Base-by-base conservation (phyloP, 2,888 invertebrate species). In the Rhamnusium bicolor region DNA sequence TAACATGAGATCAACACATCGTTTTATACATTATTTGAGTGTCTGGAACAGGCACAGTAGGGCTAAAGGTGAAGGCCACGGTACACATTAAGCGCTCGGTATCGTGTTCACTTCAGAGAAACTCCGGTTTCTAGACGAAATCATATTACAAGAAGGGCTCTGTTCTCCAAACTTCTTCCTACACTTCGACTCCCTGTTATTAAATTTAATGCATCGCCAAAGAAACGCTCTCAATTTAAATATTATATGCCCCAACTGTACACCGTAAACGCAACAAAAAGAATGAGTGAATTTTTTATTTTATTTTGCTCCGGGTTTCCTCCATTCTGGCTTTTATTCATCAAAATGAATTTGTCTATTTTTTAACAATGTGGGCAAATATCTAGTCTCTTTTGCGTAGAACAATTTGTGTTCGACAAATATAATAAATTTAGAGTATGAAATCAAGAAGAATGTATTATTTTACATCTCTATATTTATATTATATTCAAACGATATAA, bases 131-230 rank as follows among this genome's bases (percentile, higher is more conserved):
- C 56, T 56, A 67, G 67, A 16, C 19, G 65, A 60, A 69, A 69
- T 69, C 60, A 27, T 63, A 70, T 70, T 70, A 70, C 54, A 53
- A 54, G 47, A 19, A 47, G 46, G 58, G 65, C 40, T 70, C 63
- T 32, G 65, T 58, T 56, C 71, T 65, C 60, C 19, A 46, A 54
- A 63, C 70, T 68, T 68, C 73, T 75, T 69, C 56, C 61, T 63
- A 67, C 61, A 40, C 69, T 56, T 14, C 60, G 7, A 47, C 73
- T 73, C 54, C 14, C 65, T 73, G 68, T 71, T 75, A 75, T 75
- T 73, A 75, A 75, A 75, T 75, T 75, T 75, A 75, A 75, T 75
- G 71, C 75, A 75, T 75, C 66, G 71, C 70, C 75, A 73, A 75
- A 73, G 75, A 73, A 75, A 71, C 68, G 65, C 32, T 71, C 71